Conservation (phyloP, 2,113 vertebrate species). For the Thalassoma bifasciatum region DNA sequence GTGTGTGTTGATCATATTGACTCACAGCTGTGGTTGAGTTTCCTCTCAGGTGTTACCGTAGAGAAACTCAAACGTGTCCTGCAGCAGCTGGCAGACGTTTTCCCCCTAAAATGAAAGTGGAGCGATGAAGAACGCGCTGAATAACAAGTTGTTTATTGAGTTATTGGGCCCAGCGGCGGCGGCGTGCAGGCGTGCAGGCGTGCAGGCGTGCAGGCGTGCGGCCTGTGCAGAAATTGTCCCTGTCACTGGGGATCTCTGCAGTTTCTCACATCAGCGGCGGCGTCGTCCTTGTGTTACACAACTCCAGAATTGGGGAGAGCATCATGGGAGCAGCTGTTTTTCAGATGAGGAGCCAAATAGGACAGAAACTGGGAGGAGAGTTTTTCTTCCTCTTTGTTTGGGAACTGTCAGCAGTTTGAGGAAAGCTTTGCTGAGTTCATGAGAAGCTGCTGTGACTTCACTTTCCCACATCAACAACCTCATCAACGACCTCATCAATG, state of each 20-base stretch:
- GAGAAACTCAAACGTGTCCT: constrained; percentile 53
- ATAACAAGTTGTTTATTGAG: too few species aligned
- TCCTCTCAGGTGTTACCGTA: constrained; percentile 48
- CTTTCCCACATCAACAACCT: too few species aligned
- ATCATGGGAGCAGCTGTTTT: constrained; percentile 34
- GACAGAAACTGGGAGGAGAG: constrained; percentile 5
- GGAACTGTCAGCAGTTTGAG: constrained; percentile 9
- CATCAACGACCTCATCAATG: too few species aligned
- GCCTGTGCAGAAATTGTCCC: constrained; percentile 27
- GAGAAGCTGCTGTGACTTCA: background rate
- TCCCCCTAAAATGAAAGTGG: constrained; percentile 29
- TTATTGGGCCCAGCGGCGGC: constrained; percentile 30
- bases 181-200: too few species aligned
- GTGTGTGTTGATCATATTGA: constrained; percentile 45
- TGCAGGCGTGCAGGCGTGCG: too few species aligned
- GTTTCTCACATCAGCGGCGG: constrained; percentile 1
- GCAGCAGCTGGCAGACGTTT: constrained; percentile 45
- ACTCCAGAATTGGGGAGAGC: constrained; percentile 28
- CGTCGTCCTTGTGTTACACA: constrained; percentile 12
- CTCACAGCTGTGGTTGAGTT: constrained; percentile 55
- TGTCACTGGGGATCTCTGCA: constrained; percentile 19
- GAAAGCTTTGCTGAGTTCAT: constrained; percentile 12
- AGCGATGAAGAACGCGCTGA: constrained; percentile 48
- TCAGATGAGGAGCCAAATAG: constrained; percentile 40
- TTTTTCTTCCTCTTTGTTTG: constrained; percentile 29